Evolutionary conservation across 2,888 invertebrate genomes (phyloP), one percentile per base, ranked within the genome.

Genomic region (Thymelicus lineola): DNA sequence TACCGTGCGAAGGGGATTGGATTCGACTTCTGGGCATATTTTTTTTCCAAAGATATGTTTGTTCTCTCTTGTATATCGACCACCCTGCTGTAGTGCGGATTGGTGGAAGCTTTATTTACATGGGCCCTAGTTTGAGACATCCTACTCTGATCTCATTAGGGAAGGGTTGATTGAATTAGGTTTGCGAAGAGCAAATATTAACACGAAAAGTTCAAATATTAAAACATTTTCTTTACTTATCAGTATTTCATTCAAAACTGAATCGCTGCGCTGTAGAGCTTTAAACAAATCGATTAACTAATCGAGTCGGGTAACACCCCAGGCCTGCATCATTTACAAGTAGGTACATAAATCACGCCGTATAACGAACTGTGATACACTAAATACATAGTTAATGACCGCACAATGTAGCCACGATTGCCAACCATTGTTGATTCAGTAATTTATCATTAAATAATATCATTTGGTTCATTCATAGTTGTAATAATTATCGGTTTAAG

Each of bases 351-450:
- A 66, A 66, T 66, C 66, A 66, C n/a, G n/a, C 38, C 5, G 66
- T 60, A 66, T 55, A 57, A 60, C 70, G 64, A 67, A 67, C 67
- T 35, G 66, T 48, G 70, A 67, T 70, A 67, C 57, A 67, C 60
- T 72, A 62, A 67, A 66, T 72, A 65, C 65, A 70, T 69, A 63
- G 66, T 70, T 70, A 60, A 70, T 66, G 46, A 20, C 1, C 48
- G 48, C 50, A 60, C 59, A 59, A 66, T 60, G 45, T 15, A 28
- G 20, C 48, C 50, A 28, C 66, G 20, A 50, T 9, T 17, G 66
- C 58, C n/a, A 38, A 14, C 42, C 50, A 66, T 59, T 66, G 59
- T 50, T 38, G 50, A 59, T 66, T 59, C 38, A 50, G 45, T 45
- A 50, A 66, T 66, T 60, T 66, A 66, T 66, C 58, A 45, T 48